Evolutionary conservation across 2,113 vertebrate genomes (phyloP).

Genomic region (Calonectris borealis): DNA sequence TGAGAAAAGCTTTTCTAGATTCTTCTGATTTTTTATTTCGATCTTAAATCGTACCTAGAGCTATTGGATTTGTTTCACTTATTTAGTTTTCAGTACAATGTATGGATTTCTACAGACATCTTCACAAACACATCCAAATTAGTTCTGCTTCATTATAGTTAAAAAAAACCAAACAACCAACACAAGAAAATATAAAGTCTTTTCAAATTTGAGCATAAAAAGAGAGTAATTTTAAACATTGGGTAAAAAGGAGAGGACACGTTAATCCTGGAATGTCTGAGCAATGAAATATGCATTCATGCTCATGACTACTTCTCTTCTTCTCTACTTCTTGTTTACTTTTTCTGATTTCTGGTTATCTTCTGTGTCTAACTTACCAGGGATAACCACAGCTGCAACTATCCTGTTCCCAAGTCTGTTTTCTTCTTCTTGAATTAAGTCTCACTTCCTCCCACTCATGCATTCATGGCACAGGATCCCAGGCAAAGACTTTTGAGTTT

Average conservation of each 20-base stretch:
- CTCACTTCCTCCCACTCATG: not conserved
- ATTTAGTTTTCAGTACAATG: not conserved
- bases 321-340: not conserved
- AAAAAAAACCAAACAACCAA: not conserved
- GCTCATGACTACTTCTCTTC: not conserved
- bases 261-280: not conserved
- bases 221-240: not conserved
- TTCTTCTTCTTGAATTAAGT: not conserved
- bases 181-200: not conserved
- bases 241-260: not conserved
- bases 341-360: not conserved
- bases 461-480: not conserved
- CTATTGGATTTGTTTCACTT: not conserved
- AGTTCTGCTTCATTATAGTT: not conserved
- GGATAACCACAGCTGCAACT: not conserved
- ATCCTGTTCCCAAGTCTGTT: not conserved
- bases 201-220: not conserved
- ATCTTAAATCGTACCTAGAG: not conserved
- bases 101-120: not conserved
- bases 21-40: not conserved
- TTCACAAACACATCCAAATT: not conserved
- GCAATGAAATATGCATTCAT: not conserved
- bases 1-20: not conserved
- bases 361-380: not conserved
- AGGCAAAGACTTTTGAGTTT: not conserved